Evolutionary conservation across 2,797 vertebrate species (phyloP).

Genomic region (Chromis chromis): DNA sequence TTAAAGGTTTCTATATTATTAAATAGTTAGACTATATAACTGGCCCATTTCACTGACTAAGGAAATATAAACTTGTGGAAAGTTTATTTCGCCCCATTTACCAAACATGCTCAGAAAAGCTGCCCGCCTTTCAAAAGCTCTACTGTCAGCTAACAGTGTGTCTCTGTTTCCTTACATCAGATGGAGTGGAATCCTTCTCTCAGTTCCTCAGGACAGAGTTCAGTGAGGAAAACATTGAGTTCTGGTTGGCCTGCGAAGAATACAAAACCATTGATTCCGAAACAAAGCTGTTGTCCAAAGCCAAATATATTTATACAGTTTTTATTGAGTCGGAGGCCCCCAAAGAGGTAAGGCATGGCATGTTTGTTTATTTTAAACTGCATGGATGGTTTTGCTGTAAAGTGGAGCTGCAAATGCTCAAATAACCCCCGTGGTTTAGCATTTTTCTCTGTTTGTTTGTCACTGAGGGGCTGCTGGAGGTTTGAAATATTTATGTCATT

Average conservation of each 20-base stretch:
- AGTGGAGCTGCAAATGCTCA: slow-evolving; percentile 15
- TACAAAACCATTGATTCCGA: slow-evolving; percentile 89
- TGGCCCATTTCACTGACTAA: neutral
- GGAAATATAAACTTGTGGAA: no score
- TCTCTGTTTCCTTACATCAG: slow-evolving; percentile 69
- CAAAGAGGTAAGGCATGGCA: slow-evolving; percentile 90
- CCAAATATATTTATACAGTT: slow-evolving; percentile 91
- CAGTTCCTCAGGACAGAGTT: slow-evolving; percentile 94
- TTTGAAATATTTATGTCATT: slow-evolving; percentile 50
- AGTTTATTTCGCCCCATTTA: neutral
- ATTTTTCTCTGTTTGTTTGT: slow-evolving; percentile 40
- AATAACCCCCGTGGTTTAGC: slow-evolving; percentile 1
- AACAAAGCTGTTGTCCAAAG: slow-evolving; percentile 87
- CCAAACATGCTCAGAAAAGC: neutral
- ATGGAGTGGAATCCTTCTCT: slow-evolving; percentile 90
- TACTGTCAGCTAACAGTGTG: slow-evolving; percentile 13
- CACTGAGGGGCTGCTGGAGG: slow-evolving; percentile 19
- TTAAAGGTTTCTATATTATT: neutral
- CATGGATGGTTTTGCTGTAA: slow-evolving; percentile 8
- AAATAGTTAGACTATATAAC: neutral
- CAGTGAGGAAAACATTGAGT: slow-evolving; percentile 98
- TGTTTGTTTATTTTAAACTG: slow-evolving; percentile 47
- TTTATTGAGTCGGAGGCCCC: slow-evolving; percentile 91
- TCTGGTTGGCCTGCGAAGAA: slow-evolving; percentile 96
- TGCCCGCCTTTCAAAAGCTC: slow-evolving; percentile 1